phyloP scores from a whole-genome alignment of 1,140 invertebrate species.

The Thaumetopoea pityocampa region DNA sequence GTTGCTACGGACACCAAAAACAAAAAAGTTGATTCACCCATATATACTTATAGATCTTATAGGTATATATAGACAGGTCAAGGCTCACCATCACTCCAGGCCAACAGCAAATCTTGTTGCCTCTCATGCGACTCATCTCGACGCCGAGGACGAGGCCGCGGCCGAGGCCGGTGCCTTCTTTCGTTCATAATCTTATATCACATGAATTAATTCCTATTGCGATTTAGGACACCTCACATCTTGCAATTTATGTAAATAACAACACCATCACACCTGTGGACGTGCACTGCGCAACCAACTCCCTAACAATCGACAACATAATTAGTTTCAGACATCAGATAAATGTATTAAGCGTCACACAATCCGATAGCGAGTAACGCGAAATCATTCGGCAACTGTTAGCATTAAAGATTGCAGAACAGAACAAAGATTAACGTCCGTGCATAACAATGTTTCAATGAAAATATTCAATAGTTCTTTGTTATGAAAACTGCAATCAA shows the following conservation, averaged over 20 bases:
- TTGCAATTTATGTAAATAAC: conserved; percentile 12
- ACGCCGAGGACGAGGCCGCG: conserved; percentile 50
- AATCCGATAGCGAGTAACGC: conserved; percentile 44
- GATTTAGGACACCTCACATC: conserved; percentile 31
- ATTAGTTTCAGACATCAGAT: conserved; percentile 54
- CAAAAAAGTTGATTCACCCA: too few species aligned
- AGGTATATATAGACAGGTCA: not conserved
- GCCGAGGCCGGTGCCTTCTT: conserved; percentile 45
- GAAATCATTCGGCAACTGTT: conserved; percentile 9
- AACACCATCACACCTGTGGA: conserved; percentile 44
- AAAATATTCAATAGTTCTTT: conserved; percentile 10
- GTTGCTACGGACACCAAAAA: not conserved
- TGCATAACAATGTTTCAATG: conserved; percentile 2
- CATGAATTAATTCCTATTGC: conserved; percentile 16
- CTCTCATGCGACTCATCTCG: conserved; percentile 56
- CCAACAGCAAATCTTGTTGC: conserved; percentile 61
- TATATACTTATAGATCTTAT: not conserved
- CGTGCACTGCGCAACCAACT: conserved; percentile 46
- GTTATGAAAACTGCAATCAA: not conserved
- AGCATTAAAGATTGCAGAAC: conserved; percentile 8
- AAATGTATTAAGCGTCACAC: conserved; percentile 52
- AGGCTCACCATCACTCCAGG: conserved; percentile 68
- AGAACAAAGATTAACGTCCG: conserved; percentile 11
- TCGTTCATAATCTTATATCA: conserved; percentile 40
- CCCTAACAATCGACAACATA: conserved; percentile 45